Evolutionary conservation across 1,140 invertebrate genomes (phyloP), one percentile per base, ranked within the genome.

Genomic region (Lineus longissimus): DNA sequence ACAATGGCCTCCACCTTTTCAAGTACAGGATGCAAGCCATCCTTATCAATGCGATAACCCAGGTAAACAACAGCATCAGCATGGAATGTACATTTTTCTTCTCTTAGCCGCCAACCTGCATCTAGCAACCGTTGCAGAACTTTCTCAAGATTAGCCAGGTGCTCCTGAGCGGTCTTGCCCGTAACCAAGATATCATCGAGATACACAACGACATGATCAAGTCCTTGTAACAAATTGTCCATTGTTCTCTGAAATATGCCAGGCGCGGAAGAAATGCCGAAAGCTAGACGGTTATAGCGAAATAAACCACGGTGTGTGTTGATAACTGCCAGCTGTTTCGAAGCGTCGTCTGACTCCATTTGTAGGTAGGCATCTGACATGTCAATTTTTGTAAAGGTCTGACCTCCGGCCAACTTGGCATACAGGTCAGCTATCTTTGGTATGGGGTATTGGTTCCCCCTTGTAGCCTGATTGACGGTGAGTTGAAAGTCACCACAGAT

Each of bases 191-290:
- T 61, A 51, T 70, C 70, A 63, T 73, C 71, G 1, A 68, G 30
- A 1, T 45, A 51, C 23, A 62, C 33, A 17, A 63, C 23, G 6
- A 67, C 65, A 2, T 51, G 27, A 15, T 29, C 36, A 29, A 71
- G 57, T 1, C 61, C 63, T 25, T 63, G 36, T 15, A 86, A 65
- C 2, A 78, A 31, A 59, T 74, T 61, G 45, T 84, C 80, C 30
- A 86, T 81, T 31, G 79, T 72, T 57, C 76, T 27, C 65, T 86
- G 81, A 61, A 86, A 86, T 61, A 84, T 80, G 1, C 72, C 68
- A 23, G 84, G 82, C 0, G 84, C 84, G 4, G 76, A 77, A 62
- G 82, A 51, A 15, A 86, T 77, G 7, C 83, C 84, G 73, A 84
- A 74, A 22, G 58, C 60, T 33, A 71, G 30, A 15, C 65, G 43